Evolutionary conservation across 1,140 invertebrate genomes (phyloP), one percentile per base, ranked within the genome.

Genomic region (Arion vulgaris): DNA sequence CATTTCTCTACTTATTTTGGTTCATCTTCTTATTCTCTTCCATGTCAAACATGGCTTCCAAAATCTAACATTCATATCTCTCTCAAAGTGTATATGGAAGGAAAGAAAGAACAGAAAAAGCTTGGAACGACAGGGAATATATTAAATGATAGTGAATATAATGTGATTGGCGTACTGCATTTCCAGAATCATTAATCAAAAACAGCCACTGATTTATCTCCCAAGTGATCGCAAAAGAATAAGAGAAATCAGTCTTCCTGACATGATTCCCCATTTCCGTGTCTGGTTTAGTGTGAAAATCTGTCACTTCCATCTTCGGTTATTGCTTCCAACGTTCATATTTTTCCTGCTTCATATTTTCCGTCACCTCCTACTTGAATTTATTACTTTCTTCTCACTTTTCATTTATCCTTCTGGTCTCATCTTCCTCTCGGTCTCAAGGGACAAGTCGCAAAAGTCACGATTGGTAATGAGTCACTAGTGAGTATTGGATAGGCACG

Each of bases 231-330:
- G n/a, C n/a, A 66, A 32, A 66, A 32, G n/a, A 57, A 13, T 34
- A 23, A 17, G 62, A 57, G 9, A 66, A 32, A 66, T 66, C 11
- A 17, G 7, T 66, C 19, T 23, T 32, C n/a, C 0, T 7, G 2
- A 7, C 62, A 32, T 11, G 28, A 66, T 66, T 28, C 32, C 28
- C n/a, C n/a, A 11, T 66, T 34, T 17, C 62, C 62, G 2, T 34
- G n/a, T 66, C n/a, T 34, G 62, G 62, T 66, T 66, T 66, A 66
- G 9, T 66, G 62, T 66, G 62, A 32, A 66, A 66, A 66, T 15
- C 26, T 28, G n/a, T 28, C 62, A 28, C n/a, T 28, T 66, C 28
- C 28, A 66, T 66, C 28, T 66, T 66, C 62, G 28, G n/a, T 32
- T 66, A 66, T 32, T 66, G 62, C 62, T 32, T 23, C 28, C 62